phyloP scores from a whole-genome alignment of 2,113 vertebrate genomes.

The Cichladusa arquata region DNA sequence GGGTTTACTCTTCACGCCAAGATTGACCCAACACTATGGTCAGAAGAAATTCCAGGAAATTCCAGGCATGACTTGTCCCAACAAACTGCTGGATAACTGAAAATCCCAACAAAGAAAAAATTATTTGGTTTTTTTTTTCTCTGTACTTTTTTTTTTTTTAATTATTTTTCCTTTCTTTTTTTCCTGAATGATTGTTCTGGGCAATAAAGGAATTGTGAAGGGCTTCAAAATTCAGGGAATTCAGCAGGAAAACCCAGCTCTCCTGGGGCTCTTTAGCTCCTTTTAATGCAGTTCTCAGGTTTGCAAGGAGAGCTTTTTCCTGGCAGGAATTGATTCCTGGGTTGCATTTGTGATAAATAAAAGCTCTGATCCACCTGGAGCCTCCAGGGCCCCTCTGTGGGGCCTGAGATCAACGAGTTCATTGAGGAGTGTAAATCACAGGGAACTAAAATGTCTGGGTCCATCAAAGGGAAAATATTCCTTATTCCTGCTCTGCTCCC shows the following conservation, averaged over 20 bases:
- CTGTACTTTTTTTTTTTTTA: rapidly evolving
- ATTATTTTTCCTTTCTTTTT: rapidly evolving
- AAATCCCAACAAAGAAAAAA: not conserved
- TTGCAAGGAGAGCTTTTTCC: not conserved
- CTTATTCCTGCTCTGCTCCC: not conserved
- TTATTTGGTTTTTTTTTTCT: not conserved
- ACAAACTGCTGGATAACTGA: not conserved
- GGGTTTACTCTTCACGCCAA: not conserved
- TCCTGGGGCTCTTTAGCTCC: not conserved
- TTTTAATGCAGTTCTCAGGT: not conserved
- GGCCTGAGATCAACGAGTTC: not conserved
- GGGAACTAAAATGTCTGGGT: not conserved
- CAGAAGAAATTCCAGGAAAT: not conserved
- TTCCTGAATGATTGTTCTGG: not conserved
- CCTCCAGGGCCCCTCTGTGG: not conserved
- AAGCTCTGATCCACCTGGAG: not conserved
- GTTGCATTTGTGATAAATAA: not conserved
- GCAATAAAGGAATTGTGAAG: not conserved
- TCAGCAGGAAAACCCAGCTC: not conserved
- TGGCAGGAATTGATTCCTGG: not conserved
- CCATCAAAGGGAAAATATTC: not conserved
- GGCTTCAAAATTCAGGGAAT: not conserved
- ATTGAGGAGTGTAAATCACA: not conserved
- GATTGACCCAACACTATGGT: rapidly evolving
- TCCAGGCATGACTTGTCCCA: too few species aligned